A percentile compares a stretch with the other conserved stretches of the same genome.
These are phyloP conservation scores for Ammodytes marinus DNA, from an alignment of 2,113 vertebrate genomes.

Conservation along the genomic window DNA sequence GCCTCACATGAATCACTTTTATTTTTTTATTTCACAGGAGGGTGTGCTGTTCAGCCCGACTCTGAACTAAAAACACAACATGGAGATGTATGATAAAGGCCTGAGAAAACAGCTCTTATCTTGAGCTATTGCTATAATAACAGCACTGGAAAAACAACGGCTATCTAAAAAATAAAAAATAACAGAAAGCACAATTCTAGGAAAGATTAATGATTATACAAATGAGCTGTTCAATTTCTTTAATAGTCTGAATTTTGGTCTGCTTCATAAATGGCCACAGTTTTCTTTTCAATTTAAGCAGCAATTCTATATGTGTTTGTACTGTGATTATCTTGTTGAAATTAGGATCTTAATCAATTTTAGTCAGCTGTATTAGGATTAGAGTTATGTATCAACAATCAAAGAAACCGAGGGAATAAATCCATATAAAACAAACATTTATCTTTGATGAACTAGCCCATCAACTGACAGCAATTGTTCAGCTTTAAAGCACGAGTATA, in stretches of 20 bases:
- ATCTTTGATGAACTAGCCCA: not conserved
- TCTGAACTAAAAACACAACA: conserved; percentile 41
- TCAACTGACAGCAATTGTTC: not conserved
- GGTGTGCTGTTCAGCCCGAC: not conserved
- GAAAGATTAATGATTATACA: conserved; percentile 2
- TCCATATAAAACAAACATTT: not conserved
- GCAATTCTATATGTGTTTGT: not conserved
- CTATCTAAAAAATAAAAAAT: not conserved
- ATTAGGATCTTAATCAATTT: not conserved
- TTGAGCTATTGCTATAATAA: conserved; percentile 31
- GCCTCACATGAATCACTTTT: conserved; percentile 26
- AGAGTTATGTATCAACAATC: not conserved
- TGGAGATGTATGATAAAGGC: conserved; percentile 45
- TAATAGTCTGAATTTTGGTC: not conserved
- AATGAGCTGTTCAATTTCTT: not conserved
- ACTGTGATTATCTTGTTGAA: not conserved
- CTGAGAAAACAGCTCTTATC: conserved; percentile 26
- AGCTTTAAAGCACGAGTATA: too few relatives aligned
- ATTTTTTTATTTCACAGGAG: conserved; percentile 19
- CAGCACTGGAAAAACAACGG: not conserved
- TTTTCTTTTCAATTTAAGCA: not conserved
- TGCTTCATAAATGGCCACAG: not conserved
- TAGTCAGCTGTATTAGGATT: not conserved
- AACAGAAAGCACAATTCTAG: not conserved
- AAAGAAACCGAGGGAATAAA: not conserved